These are phyloP conservation scores for Oconnorella tubifera DNA, from an alignment of 2,888 invertebrate genomes.

Conservation along the genomic window DNA sequence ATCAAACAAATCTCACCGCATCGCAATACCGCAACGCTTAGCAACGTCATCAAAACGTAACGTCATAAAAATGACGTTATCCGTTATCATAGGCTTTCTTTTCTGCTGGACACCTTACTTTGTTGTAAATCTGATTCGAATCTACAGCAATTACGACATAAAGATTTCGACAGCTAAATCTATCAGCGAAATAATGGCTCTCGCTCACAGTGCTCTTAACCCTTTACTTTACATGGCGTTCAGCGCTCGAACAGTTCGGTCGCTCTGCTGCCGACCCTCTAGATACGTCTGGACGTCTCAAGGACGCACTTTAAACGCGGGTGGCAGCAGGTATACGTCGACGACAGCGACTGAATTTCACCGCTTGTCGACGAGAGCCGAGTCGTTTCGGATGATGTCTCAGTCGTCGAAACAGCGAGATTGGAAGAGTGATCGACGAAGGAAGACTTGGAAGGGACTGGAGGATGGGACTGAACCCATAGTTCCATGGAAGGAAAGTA, in stretches of 20 bases:
- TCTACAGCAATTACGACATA: constrained; percentile 51
- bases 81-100: constrained; percentile 57
- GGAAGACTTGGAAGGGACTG: no score
- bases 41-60: constrained; percentile 52
- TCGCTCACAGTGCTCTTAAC: constrained; percentile 56
- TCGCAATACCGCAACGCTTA: constrained; percentile 3
- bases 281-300: no score
- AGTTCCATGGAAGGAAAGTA: no score
- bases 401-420: no score
- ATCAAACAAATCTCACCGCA: not conserved
- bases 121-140: constrained; percentile 53
- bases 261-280: not conserved
- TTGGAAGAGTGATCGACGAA: no score
- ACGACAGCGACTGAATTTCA: no score
- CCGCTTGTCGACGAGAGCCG: no score
- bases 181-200: constrained; percentile 46
- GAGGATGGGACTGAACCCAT: no score
- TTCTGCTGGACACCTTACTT: constrained; percentile 58
- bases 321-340: no score
- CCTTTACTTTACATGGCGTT: constrained; percentile 57
- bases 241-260: constrained; percentile 34
- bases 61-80: constrained; percentile 57
- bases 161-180: constrained; percentile 40
- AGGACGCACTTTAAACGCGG: no score
- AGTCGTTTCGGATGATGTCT: no score